Conservation (phyloP, 2,888 invertebrate species). For the Lysandra bellargus region DNA sequence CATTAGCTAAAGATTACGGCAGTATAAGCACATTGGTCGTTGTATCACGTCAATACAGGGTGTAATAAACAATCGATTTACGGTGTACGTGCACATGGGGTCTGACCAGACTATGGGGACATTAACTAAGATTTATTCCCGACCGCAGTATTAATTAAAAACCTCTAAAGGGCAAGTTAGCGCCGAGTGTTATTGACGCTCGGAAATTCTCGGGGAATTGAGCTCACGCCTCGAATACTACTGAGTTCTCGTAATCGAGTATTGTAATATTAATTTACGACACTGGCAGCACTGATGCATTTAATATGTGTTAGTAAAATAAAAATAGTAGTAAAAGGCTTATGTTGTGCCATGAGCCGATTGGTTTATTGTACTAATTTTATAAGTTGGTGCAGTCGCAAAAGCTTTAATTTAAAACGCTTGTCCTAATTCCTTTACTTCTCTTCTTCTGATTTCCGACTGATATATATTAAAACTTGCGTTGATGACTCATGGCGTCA, state of each 20-base stretch:
- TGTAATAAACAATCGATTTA: slow-evolving; percentile 54
- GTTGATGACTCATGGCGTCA: neutral
- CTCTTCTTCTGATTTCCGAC: too few species aligned
- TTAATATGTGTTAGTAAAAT: neutral
- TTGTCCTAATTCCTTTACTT: too few species aligned
- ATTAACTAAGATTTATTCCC: slow-evolving; percentile 78
- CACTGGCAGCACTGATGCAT: neutral
- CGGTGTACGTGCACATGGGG: slow-evolving; percentile 50
- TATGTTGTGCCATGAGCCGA: too few species aligned
- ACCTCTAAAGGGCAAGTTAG: slow-evolving; percentile 55
- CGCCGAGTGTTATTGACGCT: slow-evolving; percentile 22
- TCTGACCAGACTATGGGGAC: slow-evolving; percentile 72
- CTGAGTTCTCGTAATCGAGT: neutral
- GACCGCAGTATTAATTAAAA: slow-evolving; percentile 74
- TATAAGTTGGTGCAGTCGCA: too few species aligned
- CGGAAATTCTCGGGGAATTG: slow-evolving; percentile 16
- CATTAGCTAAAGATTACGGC: slow-evolving; percentile 8
- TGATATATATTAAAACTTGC: too few species aligned
- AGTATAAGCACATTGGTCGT: neutral
- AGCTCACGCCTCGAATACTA: neutral
- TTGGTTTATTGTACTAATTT: too few species aligned
- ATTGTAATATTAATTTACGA: slow-evolving; percentile 18
- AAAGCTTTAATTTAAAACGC: too few species aligned
- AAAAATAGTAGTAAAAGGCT: too few species aligned
- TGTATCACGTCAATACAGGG: slow-evolving; percentile 28